Percentiles rank a stretch among this genome's conserved stretches.
These are phyloP conservation scores for Tichodroma muraria DNA, from an alignment of 2,113 vertebrate genomes.

Conservation along the genomic window DNA sequence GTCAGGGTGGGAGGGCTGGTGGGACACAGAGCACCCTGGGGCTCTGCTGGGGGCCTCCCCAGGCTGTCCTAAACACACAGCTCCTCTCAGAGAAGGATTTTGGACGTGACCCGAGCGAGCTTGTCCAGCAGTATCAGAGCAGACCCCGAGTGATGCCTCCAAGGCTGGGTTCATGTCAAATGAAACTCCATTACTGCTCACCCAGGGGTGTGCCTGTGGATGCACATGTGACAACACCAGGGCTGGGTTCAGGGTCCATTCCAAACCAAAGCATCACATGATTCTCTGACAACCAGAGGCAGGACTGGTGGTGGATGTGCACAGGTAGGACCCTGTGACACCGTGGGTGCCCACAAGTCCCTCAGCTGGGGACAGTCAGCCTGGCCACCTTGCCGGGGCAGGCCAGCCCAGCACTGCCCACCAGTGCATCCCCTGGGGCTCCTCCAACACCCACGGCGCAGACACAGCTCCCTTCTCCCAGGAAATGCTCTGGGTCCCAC, in stretches of 20 bases:
- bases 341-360: fast-evolving
- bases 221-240: fast-evolving
- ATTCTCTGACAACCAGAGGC: fast-evolving
- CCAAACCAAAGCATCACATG: background rate
- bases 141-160: background rate
- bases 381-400: background rate
- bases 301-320: fast-evolving
- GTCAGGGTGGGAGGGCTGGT: background rate
- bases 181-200: fast-evolving
- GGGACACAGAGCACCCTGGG: background rate
- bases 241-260: background rate
- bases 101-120: fast-evolving
- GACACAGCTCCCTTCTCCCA: background rate
- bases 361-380: background rate
- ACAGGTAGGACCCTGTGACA: background rate
- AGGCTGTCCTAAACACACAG: background rate
- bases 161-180: background rate
- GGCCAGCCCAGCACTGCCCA: background rate
- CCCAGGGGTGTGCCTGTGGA: background rate
- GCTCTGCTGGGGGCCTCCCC: background rate
- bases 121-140: background rate
- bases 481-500: background rate
- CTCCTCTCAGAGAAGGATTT: background rate
- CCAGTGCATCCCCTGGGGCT: fast-evolving
- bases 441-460: fast-evolving